Evolutionary conservation across 1,140 invertebrate species (phyloP), one percentile per base, ranked within the genome.

Genomic region (Drosophila rhopaloa): DNA sequence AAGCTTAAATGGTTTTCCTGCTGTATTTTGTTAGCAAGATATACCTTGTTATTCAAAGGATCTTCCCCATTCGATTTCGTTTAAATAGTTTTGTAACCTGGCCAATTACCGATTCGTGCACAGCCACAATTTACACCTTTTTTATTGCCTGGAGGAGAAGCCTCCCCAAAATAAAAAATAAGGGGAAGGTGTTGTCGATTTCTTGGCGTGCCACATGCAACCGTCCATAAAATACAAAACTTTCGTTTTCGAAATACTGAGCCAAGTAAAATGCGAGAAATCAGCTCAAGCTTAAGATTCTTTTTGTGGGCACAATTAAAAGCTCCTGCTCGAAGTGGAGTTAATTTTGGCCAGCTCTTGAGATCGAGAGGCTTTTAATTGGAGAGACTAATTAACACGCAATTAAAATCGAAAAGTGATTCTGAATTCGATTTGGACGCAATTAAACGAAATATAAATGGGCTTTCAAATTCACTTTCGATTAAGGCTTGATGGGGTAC

Each of bases 281-380:
- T 74, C 47, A 65, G 67, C 58, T 43, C 59, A 57, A 76, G 19
- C 53, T 57, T 38, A 54, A 65, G 77, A 89, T 88, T 88, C 83
- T 76, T 58, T 83, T 88, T 88, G 86, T 88, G 83, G 83, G 79
- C 83, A 88, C 83, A 88, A 88, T 88, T 88, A 89, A 88, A 83
- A 76, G 73, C 73, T 66, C 72, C 62, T 53, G 54, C 32, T 56
- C 41, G 9, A 38, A 51, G 63, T 43, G n/a, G 1, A 43, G 50
- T 48, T 48, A n/a, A 65, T 47, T 70, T 70, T 66, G 61, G 63
- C 51, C 65, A 83, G 35, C 68, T 65, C 41, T 48, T 38, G 44
- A 50, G 32, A n/a, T 47, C 24, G 35, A 63, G 41, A 60, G 56
- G 6, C 46, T 65, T 66, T 81, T 86, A 83, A 89, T 88, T 86